Base-by-base conservation (phyloP, 2,888 invertebrate genomes). In the Cephus spinipes region DNA sequence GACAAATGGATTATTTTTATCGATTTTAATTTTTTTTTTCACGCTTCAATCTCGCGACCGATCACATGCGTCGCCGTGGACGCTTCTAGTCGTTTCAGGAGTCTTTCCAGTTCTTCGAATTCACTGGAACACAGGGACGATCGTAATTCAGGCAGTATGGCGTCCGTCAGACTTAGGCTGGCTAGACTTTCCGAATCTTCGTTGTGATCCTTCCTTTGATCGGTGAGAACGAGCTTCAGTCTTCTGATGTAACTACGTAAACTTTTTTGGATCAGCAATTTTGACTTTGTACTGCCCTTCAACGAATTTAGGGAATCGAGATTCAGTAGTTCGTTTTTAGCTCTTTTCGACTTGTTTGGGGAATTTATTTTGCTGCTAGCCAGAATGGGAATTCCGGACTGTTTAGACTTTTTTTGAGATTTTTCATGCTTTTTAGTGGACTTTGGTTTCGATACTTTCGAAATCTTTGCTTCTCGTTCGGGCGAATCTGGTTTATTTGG, bases 171-270 rank as follows among this genome's bases (percentile, higher is more conserved):
- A 36, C 85, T 87, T 76, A 87, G 34, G 12, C 84, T 82, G 0
- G 84, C 87, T 68, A 88, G 75, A 23, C 85, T 79, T n/a, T 80
- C 82, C 33, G 82, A 78, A 31, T 82, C 80, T 12, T 68, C 79
- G 36, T 73, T 68, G 32, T 83, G 77, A n/a, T 83, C 80, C 0
- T 80, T 79, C 71, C 82, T 81, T 32, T 80, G 75, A 31, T 78
- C 76, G 11, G 76, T 36, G 11, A 88, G 74, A 11, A 85, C 83
- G 15, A 79, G 77, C 73, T 86, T 87, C 75, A 89, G 31, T 68
- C 83, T 87, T 75, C 83, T 85, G 11, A 89, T 85, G 73, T 88
- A 89, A 69, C 81, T 83, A 76, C 83, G 85, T 33, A 88, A 80
- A 1, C 85, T 86, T 3, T 77, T 81, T 68, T 85, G 84, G 81